Percentiles rank a stretch among this genome's conserved stretches.
These are phyloP conservation scores for Trididemnum miniatum DNA, from an alignment of 23 tunicate species.

Conservation along the genomic window DNA sequence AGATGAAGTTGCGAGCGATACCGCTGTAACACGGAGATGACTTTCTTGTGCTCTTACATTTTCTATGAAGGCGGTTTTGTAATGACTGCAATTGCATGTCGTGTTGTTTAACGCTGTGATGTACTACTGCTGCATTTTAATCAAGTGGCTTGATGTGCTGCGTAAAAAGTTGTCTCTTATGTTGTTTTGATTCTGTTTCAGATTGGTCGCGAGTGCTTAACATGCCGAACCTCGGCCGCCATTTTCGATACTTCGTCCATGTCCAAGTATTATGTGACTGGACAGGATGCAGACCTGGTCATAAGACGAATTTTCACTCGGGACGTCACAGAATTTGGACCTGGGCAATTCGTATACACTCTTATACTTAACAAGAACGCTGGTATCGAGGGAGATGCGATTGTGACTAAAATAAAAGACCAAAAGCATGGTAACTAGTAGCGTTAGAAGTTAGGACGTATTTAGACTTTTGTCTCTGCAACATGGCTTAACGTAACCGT, in stretches of 20 bases:
- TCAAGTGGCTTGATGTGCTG: too few relatives aligned
- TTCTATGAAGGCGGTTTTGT: too few relatives aligned
- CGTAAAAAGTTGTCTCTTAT: too few relatives aligned
- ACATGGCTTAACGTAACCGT: too few relatives aligned
- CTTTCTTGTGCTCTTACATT: too few relatives aligned
- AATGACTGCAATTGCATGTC: too few relatives aligned
- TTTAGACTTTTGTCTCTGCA: too few relatives aligned
- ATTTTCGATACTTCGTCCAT: slow-evolving; percentile 54
- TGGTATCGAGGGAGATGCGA: slow-evolving; percentile 56
- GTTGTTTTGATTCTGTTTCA: too few relatives aligned
- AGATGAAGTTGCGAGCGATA: too few relatives aligned
- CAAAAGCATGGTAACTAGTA: neutral
- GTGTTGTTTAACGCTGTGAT: too few relatives aligned
- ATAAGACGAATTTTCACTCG: slow-evolving; percentile 26
- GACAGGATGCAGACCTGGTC: slow-evolving; percentile 37
- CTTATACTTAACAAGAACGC: slow-evolving; percentile 50
- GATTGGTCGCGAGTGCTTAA: slow-evolving; percentile 50
- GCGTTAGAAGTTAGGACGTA: neutral
- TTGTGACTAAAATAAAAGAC: slow-evolving; percentile 30
- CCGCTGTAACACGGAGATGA: too few relatives aligned
- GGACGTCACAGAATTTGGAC: slow-evolving; percentile 15
- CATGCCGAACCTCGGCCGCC: slow-evolving; percentile 52
- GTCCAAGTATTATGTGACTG: slow-evolving; percentile 39
- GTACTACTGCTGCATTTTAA: too few relatives aligned
- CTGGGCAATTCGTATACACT: slow-evolving; percentile 41